A percentile compares a stretch with the other conserved stretches of the same genome.
These are phyloP conservation scores for Nyctibius grandis DNA, from an alignment of 2,797 vertebrate species.

Conservation along the genomic window DNA sequence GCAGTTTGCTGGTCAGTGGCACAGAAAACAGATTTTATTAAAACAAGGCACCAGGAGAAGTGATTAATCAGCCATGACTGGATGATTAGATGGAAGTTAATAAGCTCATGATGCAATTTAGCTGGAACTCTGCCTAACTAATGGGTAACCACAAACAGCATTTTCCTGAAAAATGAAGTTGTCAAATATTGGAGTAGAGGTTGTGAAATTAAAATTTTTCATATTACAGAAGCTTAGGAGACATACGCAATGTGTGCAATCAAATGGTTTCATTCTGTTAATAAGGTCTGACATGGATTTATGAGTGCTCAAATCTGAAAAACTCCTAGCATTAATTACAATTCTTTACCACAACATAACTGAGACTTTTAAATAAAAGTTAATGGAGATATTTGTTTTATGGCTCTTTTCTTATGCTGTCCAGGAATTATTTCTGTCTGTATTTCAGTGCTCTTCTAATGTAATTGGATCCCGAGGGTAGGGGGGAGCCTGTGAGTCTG, in stretches of 20 bases:
- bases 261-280: background rate
- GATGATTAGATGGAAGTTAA: slow-evolving; percentile 58
- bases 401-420: background rate
- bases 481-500: no score
- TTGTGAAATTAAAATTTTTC: slow-evolving; percentile 1
- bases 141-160: background rate
- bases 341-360: background rate
- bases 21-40: slow-evolving; percentile 37
- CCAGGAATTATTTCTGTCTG: background rate
- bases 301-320: background rate
- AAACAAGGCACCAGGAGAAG: slow-evolving; percentile 30
- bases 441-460: background rate
- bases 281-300: slow-evolving; percentile 2
- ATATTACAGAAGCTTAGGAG: background rate
- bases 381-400: background rate
- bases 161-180: slow-evolving; percentile 46
- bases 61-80: slow-evolving; percentile 49
- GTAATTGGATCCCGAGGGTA: background rate
- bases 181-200: background rate
- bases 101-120: slow-evolving; percentile 42
- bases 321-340: background rate
- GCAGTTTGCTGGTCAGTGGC: background rate
- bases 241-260: background rate
- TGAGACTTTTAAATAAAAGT: background rate
- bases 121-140: background rate